Evolutionary conservation across 2,113 vertebrate species (phyloP).

Genomic region (Rostratula benghalensis): DNA sequence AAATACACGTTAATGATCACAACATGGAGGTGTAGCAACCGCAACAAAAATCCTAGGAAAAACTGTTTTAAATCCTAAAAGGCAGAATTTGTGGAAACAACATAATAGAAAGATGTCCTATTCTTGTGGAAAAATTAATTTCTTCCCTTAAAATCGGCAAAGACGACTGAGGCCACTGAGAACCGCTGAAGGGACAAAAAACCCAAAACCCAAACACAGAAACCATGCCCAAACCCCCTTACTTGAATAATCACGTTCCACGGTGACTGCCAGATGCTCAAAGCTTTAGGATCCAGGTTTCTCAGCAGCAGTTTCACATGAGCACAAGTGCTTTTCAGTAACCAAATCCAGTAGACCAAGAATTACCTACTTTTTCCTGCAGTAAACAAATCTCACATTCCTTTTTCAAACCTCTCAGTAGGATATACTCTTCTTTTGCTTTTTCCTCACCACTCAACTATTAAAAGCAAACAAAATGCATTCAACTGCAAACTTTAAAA

Average conservation of each 20-base stretch:
- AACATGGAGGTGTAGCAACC: rapidly evolving
- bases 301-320: background rate
- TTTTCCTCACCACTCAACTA: background rate
- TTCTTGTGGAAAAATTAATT: background rate
- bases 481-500: background rate
- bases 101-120: background rate
- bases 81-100: background rate
- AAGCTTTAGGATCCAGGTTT: rapidly evolving
- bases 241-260: rapidly evolving
- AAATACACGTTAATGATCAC: rapidly evolving
- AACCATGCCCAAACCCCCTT: rapidly evolving
- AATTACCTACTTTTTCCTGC: background rate
- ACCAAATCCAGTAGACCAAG: background rate
- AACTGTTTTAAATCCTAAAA: rapidly evolving
- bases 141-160: rapidly evolving
- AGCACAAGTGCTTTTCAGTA: background rate
- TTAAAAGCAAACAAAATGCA: background rate
- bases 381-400: background rate
- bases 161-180: background rate
- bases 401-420: background rate
- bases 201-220: rapidly evolving
- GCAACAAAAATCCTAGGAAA: background rate
- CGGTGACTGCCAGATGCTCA: background rate
- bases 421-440: background rate
- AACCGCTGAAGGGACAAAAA: background rate